A percentile compares a stretch with the other conserved stretches of the same genome.
Conservation (phyloP, 1,140 invertebrate species). For the Magallana angulata region DNA sequence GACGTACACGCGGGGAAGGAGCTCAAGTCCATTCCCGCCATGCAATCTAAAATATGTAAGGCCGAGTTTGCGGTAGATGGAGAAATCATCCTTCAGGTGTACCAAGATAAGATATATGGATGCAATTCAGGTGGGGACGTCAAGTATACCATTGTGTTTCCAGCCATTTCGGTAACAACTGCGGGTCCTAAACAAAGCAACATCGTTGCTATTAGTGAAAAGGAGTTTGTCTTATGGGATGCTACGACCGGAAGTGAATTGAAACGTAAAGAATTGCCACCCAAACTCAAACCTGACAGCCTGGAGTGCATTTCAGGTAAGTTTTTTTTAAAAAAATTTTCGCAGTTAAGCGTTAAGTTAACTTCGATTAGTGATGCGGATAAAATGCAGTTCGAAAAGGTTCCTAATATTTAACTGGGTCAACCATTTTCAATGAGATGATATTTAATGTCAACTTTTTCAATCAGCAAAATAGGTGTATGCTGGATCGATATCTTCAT, state of each 20-base stretch:
- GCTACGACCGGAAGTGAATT: background rate
- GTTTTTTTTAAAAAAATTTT: too few species aligned
- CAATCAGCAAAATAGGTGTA: too few species aligned
- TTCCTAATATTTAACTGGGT: too few species aligned
- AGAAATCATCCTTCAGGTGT: background rate
- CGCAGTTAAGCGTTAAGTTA: too few species aligned
- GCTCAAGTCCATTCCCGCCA: background rate
- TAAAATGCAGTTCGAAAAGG: too few species aligned
- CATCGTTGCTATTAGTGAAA: background rate
- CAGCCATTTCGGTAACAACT: background rate
- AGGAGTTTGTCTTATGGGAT: background rate
- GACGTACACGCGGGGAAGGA: conserved; percentile 2
- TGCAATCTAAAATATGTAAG: background rate
- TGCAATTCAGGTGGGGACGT: background rate
- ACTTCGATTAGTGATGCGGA: too few species aligned
- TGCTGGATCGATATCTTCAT: too few species aligned
- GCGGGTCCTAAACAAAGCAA: background rate
- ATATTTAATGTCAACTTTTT: too few species aligned
- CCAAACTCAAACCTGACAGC: background rate
- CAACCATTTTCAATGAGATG: too few species aligned
- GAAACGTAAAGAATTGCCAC: background rate
- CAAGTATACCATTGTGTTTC: background rate
- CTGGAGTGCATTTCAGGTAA: background rate
- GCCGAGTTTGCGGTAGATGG: background rate
- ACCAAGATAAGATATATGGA: background rate